Base-by-base conservation (phyloP, 2,797 vertebrate genomes). In the Premnoplex brunnescens region DNA sequence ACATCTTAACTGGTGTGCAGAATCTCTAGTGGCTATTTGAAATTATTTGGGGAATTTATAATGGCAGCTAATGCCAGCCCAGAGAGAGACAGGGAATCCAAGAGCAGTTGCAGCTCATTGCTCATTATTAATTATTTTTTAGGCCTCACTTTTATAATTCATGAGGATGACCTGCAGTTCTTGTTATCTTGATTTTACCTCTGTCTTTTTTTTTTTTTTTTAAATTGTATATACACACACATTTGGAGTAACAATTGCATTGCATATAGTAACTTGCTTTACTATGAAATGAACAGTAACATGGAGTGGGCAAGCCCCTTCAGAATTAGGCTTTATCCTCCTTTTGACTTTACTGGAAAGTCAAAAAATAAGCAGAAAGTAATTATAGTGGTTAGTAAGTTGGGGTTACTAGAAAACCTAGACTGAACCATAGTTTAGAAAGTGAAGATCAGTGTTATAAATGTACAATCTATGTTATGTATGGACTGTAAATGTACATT, bases 31-130 rank as follows among this genome's bases (percentile, higher is more conserved):
- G 97, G 83, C 95, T 96, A 88, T 96, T 97, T 97, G 93, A 95
- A 98, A 96, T 95, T 97, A 96, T 97, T 97, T 95, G 80, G 97
- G 96, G 97, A 98, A 97, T 97, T 98, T 98, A 95, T 97, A 96
- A 96, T 89, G 82, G 85, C 94, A 96, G 88, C 87, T 96, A 96
- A 96, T 97, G 80, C 76, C 90, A 97, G 85, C 89, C 78, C 43
- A 86, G 91, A 96, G 84, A 96, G 96, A 95, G 88, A 27, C 76
- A 94, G 91, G 62, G 84, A 96, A 95, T 94, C 68, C 30, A 32
- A 95, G 94, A 85, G 78, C 78, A 73, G 87, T 72, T 1, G 32
- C 88, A 94, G 88, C 84, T 91, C 91, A 73, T 86, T 63, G 88
- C 59, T 93, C 14, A 26, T 88, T 88, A 81, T 86, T 66, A 95